Evolutionary conservation across 2,113 vertebrate genomes (phyloP).

Genomic region (Aramus guarauna): DNA sequence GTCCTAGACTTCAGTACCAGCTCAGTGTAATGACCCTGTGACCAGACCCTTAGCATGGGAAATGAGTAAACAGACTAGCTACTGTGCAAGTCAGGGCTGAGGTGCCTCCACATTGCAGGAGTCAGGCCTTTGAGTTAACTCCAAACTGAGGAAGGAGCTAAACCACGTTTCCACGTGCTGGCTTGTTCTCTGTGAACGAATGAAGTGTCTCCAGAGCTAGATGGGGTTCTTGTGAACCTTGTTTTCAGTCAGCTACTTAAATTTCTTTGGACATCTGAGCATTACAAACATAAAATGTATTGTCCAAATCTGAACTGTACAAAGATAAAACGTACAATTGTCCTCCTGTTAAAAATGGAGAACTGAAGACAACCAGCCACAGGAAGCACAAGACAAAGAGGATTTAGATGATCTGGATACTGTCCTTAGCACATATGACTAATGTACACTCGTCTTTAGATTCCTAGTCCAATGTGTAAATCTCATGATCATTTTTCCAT

Average conservation of each 20-base stretch:
- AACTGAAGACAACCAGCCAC: not conserved
- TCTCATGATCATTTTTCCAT: not conserved
- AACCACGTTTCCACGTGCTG: not conserved
- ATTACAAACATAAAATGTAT: not conserved
- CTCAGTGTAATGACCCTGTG: not conserved
- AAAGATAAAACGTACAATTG: not conserved
- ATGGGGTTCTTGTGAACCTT: not conserved
- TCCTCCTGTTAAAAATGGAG: not conserved
- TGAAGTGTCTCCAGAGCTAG: not conserved
- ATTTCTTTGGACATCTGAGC: not conserved
- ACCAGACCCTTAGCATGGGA: not conserved
- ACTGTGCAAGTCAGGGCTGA: not conserved
- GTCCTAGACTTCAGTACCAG: not conserved
- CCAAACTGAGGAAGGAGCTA: not conserved
- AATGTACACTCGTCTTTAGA: not conserved
- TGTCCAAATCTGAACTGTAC: not conserved
- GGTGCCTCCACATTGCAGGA: not conserved
- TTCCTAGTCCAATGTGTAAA: not conserved
- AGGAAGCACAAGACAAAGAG: not conserved
- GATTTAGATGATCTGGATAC: not conserved
- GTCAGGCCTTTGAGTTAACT: not conserved
- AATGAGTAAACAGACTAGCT: not conserved
- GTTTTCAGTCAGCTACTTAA: not conserved
- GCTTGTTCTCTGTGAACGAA: not conserved
- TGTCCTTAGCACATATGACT: not conserved